Conservation (phyloP, 2,888 invertebrate species). For the Ormyrus pomaceus region DNA sequence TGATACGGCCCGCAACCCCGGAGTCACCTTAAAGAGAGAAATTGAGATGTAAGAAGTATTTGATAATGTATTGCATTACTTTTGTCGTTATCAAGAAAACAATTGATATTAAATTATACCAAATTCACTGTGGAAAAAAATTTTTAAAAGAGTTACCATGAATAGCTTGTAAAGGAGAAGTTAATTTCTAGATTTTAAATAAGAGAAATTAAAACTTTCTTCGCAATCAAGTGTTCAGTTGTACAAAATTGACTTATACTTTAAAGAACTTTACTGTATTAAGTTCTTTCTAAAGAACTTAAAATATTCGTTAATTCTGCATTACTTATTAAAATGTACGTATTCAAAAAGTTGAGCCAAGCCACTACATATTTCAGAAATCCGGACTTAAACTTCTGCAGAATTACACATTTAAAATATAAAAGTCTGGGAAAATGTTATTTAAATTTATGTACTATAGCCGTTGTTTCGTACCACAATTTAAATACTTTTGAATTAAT, state of each 20-base stretch:
- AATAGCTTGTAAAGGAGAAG: no score
- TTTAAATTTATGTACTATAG: neutral
- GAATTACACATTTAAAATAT: neutral
- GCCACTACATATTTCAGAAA: neutral
- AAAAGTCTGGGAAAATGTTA: neutral
- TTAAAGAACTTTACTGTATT: neutral
- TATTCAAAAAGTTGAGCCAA: neutral
- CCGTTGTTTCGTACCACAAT: neutral
- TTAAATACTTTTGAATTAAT: neutral
- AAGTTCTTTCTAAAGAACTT: constrained; percentile 3
- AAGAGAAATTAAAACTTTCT: neutral
- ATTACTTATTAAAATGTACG: constrained; percentile 4
- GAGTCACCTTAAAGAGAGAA: no score
- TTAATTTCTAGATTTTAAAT: constrained; percentile 8
- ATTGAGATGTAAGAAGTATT: no score
- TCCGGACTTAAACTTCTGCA: neutral
- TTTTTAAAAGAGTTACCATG: no score
- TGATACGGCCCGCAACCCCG: no score
- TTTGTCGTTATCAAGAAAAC: no score
- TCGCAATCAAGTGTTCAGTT: neutral
- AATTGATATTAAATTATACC: no score
- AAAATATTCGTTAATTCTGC: neutral
- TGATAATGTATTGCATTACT: no score
- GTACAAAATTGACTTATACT: neutral
- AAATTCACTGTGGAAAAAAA: no score